phyloP scores from a whole-genome alignment of 2,797 vertebrate genomes.

The Lepidocolaptes lacrymiger region DNA sequence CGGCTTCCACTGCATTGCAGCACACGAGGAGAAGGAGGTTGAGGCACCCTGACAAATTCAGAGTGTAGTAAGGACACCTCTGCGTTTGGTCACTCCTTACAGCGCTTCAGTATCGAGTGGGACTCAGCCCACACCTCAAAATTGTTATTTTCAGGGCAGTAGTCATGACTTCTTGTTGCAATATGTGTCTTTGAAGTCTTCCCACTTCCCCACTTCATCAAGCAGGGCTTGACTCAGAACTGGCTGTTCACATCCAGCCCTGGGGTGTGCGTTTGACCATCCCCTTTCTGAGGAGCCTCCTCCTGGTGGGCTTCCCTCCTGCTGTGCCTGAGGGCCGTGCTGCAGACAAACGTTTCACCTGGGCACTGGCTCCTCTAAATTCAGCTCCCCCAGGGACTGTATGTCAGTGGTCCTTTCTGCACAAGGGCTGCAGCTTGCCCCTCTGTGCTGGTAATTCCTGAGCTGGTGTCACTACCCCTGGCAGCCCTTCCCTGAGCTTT shows the following conservation, averaged over 20 bases:
- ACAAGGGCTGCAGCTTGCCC: neutral
- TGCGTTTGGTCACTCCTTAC: neutral
- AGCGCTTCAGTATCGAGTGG: neutral
- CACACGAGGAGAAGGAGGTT: accelerated
- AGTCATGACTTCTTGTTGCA: neutral
- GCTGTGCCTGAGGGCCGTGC: neutral
- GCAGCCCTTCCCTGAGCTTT: neutral
- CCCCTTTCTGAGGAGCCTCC: neutral
- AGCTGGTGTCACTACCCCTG: neutral
- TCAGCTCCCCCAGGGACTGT: neutral
- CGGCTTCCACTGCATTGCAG: accelerated
- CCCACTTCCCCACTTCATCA: neutral
- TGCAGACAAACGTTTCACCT: neutral
- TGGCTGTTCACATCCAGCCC: neutral
- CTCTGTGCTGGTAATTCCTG: neutral
- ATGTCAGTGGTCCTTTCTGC: neutral
- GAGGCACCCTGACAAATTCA: neutral
- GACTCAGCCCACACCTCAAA: neutral
- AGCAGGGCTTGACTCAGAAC: neutral
- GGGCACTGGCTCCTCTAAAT: neutral
- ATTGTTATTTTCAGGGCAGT: neutral
- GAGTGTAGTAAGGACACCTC: neutral
- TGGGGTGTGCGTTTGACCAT: neutral
- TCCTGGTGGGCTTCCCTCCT: neutral
- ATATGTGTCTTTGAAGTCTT: neutral